A percentile compares a stretch with the other conserved stretches of the same genome.
Conservation (phyloP, 2,113 vertebrate genomes). For the Triplophysa dalaica region DNA sequence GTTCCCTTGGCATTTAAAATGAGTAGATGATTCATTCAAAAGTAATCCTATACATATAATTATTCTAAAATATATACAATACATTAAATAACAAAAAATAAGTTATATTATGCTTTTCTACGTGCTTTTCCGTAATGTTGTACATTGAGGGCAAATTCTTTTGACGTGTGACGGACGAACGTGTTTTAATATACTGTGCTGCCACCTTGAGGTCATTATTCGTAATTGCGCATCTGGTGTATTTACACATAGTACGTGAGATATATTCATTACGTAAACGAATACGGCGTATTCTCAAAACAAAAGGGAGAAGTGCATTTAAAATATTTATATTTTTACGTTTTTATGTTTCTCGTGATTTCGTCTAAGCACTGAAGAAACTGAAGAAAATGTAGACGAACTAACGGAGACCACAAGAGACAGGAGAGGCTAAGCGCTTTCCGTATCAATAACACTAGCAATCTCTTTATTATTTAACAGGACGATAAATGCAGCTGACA, state of each 20-base stretch:
- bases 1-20: no score
- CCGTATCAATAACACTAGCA: background rate
- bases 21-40: no score
- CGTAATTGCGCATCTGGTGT: background rate
- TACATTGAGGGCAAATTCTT: no score
- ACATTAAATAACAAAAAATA: no score
- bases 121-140: no score
- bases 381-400: background rate
- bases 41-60: no score
- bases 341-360: background rate
- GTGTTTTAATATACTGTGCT: background rate
- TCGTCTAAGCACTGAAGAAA: background rate
- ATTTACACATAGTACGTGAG: background rate
- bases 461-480: background rate
- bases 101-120: no score
- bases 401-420: background rate
- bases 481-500: background rate
- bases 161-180: background rate
- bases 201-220: conserved; percentile 17
- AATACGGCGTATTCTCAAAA: background rate
- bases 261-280: background rate
- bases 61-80: no score
- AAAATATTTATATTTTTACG: background rate
- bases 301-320: background rate
- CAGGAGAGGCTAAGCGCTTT: background rate